phyloP scores from a whole-genome alignment of 2,888 invertebrate genomes.

The Herminia tarsipennalis region DNA sequence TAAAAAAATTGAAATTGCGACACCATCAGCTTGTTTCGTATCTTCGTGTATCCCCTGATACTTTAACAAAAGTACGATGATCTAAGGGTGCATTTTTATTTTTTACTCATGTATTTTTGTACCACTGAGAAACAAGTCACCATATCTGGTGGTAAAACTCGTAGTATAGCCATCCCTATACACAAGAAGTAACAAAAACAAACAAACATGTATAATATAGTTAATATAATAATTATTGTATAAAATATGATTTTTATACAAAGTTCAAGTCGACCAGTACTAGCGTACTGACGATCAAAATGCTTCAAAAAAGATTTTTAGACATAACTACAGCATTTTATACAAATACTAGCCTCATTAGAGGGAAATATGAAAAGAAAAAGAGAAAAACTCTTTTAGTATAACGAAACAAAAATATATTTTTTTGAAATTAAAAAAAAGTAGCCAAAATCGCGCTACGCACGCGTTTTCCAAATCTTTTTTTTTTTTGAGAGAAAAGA shows the following conservation, averaged over 20 bases:
- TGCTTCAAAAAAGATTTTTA: constrained; percentile 77
- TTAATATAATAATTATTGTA: constrained; percentile 75
- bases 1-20: too few species aligned
- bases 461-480: constrained; percentile 40
- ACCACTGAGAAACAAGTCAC: too few species aligned
- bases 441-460: constrained; percentile 43
- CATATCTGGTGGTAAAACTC: too few species aligned
- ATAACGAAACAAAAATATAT: constrained; percentile 10
- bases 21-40: too few species aligned
- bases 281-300: constrained; percentile 63
- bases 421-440: constrained; percentile 7
- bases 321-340: constrained; percentile 45
- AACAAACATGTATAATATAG: constrained; percentile 40
- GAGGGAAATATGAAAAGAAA: constrained; percentile 42
- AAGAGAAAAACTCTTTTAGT: constrained; percentile 41
- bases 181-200: constrained; percentile 34
- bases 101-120: too few species aligned
- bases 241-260: constrained; percentile 82
- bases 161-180: too few species aligned
- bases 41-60: too few species aligned
- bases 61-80: too few species aligned
- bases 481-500: constrained; percentile 50
- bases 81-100: too few species aligned
- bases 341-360: constrained; percentile 52
- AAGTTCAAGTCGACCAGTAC: constrained; percentile 66